Evolutionary conservation across 2,113 vertebrate species (phyloP), one percentile per base, ranked within the genome.

Genomic region (Calidris pygmaea): DNA sequence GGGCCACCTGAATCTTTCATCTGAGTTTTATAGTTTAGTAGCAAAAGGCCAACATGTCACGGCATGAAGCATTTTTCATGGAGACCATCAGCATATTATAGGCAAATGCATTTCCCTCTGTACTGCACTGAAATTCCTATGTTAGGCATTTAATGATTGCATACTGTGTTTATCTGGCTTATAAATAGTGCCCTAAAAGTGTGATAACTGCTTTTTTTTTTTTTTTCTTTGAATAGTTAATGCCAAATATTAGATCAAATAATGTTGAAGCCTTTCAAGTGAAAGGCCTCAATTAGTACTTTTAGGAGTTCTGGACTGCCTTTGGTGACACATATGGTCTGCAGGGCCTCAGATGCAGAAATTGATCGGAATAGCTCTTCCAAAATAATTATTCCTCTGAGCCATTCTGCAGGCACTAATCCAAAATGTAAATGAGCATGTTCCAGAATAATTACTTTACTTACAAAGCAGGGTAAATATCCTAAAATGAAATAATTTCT

Each of bases 381-480:
- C 72, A 91, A 91, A 93, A 81, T 88, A 95, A 96, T 94, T 91
- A 93, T 85, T 91, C 82, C 7, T 55, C 81, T 66, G 45, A 96
- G 85, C 63, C 47, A 47, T 74, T 93, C 90, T 80, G 87, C 59
- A 91, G 93, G 82, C 92, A 88, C n/a, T 88, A 58, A 85, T 88
- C 92, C 95, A 94, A 97, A 94, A 93, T 90, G 85, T 71, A 95
- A 94, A 95, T 80, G 63, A 96, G 58, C 59, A 50, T 67, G 83
- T 94, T 91, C 75, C 71, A 90, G 87, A 90, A 93, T 93, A 95
- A 96, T 95, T 75, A 55, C 37, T 67, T 45, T 67, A 73, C 77
- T 89, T 89, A 67, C 58, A 91, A 91, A 90, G 37, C 78, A 83
- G 67, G 29, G 78, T 88, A 95, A 91, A 85, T 83, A 94, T 62